Evolutionary conservation across 2,888 invertebrate species (phyloP).

Genomic region (Axea sp.): DNA sequence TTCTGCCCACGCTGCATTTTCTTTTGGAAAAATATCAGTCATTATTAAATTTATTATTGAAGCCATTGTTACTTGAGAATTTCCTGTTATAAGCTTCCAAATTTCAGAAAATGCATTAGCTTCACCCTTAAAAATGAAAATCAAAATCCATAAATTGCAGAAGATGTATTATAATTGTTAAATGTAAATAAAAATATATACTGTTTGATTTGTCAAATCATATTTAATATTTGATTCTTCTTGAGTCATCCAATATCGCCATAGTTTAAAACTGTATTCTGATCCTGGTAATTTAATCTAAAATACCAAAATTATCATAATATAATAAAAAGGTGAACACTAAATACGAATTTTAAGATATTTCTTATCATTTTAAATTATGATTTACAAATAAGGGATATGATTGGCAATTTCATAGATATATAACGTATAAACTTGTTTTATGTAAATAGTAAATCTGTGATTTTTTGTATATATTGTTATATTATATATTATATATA

Average conservation of each 20-base stretch:
- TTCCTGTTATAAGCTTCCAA: conserved; percentile 80
- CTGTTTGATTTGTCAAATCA: conserved; percentile 84
- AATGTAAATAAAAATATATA: conserved; percentile 57
- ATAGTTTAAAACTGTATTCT: conserved; percentile 83
- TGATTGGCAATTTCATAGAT: too few species aligned
- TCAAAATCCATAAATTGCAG: too few species aligned
- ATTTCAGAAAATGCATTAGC: conserved; percentile 74
- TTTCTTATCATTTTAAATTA: too few species aligned
- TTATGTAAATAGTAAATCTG: too few species aligned
- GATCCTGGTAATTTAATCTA: conserved; percentile 78
- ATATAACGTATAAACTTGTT: too few species aligned
- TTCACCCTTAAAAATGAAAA: conserved; percentile 66
- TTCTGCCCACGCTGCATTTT: conserved; percentile 84
- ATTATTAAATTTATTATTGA: conserved; percentile 85
- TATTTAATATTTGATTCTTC: conserved; percentile 84
- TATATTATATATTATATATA: too few species aligned
- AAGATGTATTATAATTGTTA: too few species aligned
- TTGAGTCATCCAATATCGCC: conserved; percentile 88
- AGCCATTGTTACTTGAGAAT: conserved; percentile 84
- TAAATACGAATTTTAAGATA: too few species aligned
- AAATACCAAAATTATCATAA: too few species aligned
- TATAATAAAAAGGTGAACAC: too few species aligned
- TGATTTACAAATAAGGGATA: too few species aligned
- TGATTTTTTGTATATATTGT: too few species aligned
- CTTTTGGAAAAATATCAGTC: conserved; percentile 83